A percentile compares a stretch with the other conserved stretches of the same genome.
Conservation (phyloP, 1,140 invertebrate species). For the Dreissena polymorpha region DNA sequence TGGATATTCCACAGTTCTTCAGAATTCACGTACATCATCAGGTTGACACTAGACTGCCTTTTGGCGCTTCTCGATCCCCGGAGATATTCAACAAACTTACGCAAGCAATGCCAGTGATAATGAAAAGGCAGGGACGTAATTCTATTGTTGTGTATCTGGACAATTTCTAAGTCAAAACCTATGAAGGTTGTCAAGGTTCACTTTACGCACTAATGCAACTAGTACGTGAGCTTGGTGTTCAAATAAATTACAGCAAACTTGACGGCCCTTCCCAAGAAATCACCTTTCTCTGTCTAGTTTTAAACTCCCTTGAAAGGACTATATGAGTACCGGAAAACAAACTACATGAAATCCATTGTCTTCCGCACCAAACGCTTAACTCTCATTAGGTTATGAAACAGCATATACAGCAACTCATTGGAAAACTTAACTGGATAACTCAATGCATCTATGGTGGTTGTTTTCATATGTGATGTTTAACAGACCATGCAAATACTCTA, state of each 20-base stretch:
- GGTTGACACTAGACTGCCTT: conserved; percentile 9
- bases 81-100: no score
- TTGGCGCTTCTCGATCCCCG: neutral
- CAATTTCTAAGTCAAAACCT: conserved; percentile 6
- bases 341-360: neutral
- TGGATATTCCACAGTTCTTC: no score
- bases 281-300: neutral
- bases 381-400: neutral
- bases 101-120: neutral
- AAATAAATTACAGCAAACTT: no score
- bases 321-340: neutral
- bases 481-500: neutral
- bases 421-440: conserved; percentile 11
- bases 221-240: conserved; percentile 8
- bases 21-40: conserved; percentile 1
- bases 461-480: neutral
- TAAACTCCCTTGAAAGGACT: neutral
- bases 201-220: neutral
- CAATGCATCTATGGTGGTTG: neutral
- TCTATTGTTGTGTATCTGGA: conserved; percentile 7
- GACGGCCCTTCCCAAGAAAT: no score
- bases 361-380: neutral
- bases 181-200: neutral
- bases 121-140: neutral
- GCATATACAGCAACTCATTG: conserved; percentile 5